phyloP scores from a whole-genome alignment of 2,888 invertebrate genomes.

The Terebella lapidaria region DNA sequence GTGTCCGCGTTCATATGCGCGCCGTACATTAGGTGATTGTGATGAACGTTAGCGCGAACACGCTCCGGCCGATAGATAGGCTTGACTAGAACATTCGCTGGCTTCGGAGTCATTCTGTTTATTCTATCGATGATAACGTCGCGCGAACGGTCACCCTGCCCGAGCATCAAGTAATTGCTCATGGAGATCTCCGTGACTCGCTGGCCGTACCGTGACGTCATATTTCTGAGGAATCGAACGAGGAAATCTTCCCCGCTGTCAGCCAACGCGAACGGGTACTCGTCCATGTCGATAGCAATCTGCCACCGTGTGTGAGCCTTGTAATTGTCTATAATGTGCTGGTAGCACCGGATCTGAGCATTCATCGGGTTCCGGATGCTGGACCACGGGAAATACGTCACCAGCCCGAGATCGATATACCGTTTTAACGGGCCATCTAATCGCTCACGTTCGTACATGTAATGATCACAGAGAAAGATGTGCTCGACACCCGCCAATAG shows the following conservation, averaged over 20 bases:
- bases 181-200: constrained; percentile 20
- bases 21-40: constrained; percentile 17
- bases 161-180: constrained; percentile 28
- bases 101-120: constrained; percentile 21
- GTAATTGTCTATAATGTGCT: constrained; percentile 20
- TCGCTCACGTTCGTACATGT: constrained; percentile 10
- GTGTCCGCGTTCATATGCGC: constrained; percentile 7
- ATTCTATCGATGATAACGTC: constrained; percentile 26
- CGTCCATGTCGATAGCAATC: constrained; percentile 30
- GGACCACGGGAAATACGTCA: constrained; percentile 20
- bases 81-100: constrained; percentile 26
- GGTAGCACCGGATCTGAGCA: constrained; percentile 29
- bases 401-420: constrained; percentile 16
- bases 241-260: constrained; percentile 25
- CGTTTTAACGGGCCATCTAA: constrained; percentile 4
- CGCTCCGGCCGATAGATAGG: constrained; percentile 23
- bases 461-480: constrained; percentile 22
- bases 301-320: constrained; percentile 22
- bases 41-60: constrained; percentile 14
- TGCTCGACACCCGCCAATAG: constrained; percentile 22
- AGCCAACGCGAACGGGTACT: constrained; percentile 26
- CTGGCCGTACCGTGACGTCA: not conserved
- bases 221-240: constrained; percentile 16
- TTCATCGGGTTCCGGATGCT: constrained; percentile 18
- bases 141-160: constrained; percentile 23